These are phyloP conservation scores for Agrochola circellaris DNA, from an alignment of 2,888 invertebrate species.

Conservation along the genomic window DNA sequence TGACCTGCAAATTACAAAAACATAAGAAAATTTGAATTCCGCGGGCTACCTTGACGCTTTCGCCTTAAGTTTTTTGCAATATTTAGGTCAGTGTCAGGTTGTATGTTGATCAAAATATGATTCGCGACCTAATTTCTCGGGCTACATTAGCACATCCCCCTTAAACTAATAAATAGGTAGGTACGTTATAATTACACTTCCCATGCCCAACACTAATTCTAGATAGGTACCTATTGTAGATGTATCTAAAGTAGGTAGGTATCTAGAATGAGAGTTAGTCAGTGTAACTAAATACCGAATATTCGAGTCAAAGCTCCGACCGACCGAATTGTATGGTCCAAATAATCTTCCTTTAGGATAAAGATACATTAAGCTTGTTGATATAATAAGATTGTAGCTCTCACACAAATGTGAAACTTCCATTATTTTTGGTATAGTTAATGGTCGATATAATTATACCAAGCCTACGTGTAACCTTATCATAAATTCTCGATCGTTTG, in stretches of 20 bases:
- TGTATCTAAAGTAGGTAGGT: too few relatives aligned
- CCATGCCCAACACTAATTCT: background rate
- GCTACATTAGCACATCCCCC: too few relatives aligned
- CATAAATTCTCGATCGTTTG: background rate
- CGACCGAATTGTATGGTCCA: background rate
- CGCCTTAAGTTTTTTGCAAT: background rate
- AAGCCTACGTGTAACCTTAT: conserved; percentile 4
- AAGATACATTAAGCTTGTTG: background rate
- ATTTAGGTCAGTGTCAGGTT: background rate
- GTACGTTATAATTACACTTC: background rate
- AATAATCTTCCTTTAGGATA: background rate
- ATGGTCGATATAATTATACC: background rate
- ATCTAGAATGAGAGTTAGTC: too few relatives aligned
- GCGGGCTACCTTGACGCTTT: too few relatives aligned
- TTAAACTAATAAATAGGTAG: background rate
- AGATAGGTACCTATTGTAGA: background rate
- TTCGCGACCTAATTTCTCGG: background rate
- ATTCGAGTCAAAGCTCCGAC: background rate
- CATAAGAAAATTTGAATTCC: too few relatives aligned
- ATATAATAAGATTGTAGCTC: background rate
- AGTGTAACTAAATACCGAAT: background rate
- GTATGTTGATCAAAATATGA: background rate
- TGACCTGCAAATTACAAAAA: too few relatives aligned
- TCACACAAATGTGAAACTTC: background rate
- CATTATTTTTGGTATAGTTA: conserved; percentile 6